Evolutionary conservation across 2,888 invertebrate species (phyloP), one percentile per base, ranked within the genome.

Genomic region (Cryptophagus acutangulus): DNA sequence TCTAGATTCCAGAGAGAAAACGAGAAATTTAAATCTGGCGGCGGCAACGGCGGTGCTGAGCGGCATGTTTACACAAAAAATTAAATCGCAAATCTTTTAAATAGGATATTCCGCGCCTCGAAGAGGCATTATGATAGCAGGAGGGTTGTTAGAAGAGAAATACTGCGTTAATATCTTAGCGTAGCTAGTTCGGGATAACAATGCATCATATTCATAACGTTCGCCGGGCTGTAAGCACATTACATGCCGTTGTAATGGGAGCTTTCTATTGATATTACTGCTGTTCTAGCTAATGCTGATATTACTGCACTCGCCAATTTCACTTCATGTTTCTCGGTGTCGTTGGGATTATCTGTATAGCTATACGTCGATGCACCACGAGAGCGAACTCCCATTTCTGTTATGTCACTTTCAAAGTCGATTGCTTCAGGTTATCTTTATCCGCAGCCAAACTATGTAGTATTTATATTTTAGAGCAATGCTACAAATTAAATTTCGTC

Each of bases 61-160:
- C 42, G 45, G 51, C 51, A 55, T 57, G 55, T 61, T 55, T 58
- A 54, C 54, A 55, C 54, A 57, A 61, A 62, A 62, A 61, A 62
- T 62, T 60, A 58, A 62, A 62, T 58, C 61, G 60, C 62, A 63
- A 64, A 63, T 62, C 61, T 62, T 60, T 58, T 58, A 59, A 64
- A 62, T 59, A 61, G 61, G 57, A 55, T 56, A 55, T 54, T 49
- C 50, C 48, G 36, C 47, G 49, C 52, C 52, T 54, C 52, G 46
- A 50, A 53, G 56, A 43, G 51, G 55, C 59, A 61, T 63, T 61
- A 60, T 57, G 59, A 61, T 62, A 60, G 60, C 60, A 54, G 42
- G 46, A 47, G 36, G 52, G 58, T 57, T 59, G 55, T 59, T 58
- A 57, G 51, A 40, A n/a, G 53, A 62, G 58, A 60, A 59, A 60